Evolutionary conservation across 1,140 invertebrate genomes (phyloP).

Genomic region (Limonius californicus): DNA sequence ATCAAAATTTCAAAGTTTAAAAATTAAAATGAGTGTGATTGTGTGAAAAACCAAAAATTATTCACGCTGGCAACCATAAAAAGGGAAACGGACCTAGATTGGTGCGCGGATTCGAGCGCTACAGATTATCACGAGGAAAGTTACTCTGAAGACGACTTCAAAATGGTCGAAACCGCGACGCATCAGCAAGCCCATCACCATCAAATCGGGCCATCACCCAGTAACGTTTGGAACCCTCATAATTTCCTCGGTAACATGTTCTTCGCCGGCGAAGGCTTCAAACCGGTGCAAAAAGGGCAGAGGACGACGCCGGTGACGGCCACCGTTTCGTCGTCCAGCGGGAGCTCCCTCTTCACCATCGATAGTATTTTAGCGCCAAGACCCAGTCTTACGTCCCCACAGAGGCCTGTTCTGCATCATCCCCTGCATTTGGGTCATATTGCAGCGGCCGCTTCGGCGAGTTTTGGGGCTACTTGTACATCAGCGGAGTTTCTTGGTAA

Average conservation of each 20-base stretch:
- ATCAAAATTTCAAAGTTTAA: no score
- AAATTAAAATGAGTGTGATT: no score
- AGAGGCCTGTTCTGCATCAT: slow-evolving; percentile 51
- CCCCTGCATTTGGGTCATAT: slow-evolving; percentile 53
- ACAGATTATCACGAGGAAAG: slow-evolving; percentile 39
- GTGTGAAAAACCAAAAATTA: neutral
- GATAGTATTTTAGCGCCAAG: slow-evolving; percentile 72
- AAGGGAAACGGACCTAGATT: slow-evolving; percentile 43
- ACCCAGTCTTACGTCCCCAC: slow-evolving; percentile 46
- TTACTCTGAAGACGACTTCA: slow-evolving; percentile 36
- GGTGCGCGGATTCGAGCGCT: slow-evolving; percentile 37
- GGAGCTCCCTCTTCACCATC: slow-evolving; percentile 70
- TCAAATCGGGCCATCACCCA: slow-evolving; percentile 8
- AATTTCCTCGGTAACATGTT: slow-evolving; percentile 40
- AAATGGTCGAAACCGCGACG: slow-evolving; percentile 42
- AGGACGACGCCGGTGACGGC: slow-evolving; percentile 40
- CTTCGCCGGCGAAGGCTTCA: slow-evolving; percentile 39
- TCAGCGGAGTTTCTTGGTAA: slow-evolving; percentile 73
- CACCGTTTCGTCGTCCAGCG: slow-evolving; percentile 49
- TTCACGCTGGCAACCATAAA: slow-evolving; percentile 41
- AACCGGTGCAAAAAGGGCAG: slow-evolving; percentile 36
- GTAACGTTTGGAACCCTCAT: slow-evolving; percentile 27
- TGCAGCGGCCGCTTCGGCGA: slow-evolving; percentile 54
- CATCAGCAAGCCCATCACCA: slow-evolving; percentile 21
- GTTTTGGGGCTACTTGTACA: slow-evolving; percentile 52